Evolutionary conservation across 2,888 invertebrate species (phyloP).

Genomic region (Hedychridium roseum): DNA sequence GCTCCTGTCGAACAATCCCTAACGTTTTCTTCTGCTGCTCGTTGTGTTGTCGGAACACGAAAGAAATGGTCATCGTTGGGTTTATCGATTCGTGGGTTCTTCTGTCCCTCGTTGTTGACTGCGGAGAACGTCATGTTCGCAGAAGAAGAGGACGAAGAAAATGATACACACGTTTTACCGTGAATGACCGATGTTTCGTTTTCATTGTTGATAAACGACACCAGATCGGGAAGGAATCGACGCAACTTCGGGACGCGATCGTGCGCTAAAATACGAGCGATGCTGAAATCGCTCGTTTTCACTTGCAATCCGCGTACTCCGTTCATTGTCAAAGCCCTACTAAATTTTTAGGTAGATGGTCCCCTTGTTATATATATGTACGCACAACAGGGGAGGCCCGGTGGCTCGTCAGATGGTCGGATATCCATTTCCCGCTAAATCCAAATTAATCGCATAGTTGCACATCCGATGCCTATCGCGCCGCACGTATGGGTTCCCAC

Average conservation of each 20-base stretch:
- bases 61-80: too few species aligned
- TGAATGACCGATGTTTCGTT: background rate
- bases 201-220: too few species aligned
- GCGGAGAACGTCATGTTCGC: too few species aligned
- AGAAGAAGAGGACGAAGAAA: background rate
- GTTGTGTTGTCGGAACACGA: too few species aligned
- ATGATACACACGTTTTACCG: background rate
- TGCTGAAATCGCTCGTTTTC: conserved; percentile 52
- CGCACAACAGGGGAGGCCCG: background rate
- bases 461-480: conserved; percentile 57
- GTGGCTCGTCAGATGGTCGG: too few species aligned
- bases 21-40: background rate
- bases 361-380: conserved; percentile 35
- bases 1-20: too few species aligned
- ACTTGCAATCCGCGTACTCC: conserved; percentile 31
- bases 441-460: conserved; percentile 62
- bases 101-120: too few species aligned
- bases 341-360: conserved; percentile 32
- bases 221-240: too few species aligned
- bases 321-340: conserved; percentile 48
- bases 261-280: conserved; percentile 48
- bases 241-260: conserved; percentile 18
- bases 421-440: conserved; percentile 46
- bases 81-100: too few species aligned
- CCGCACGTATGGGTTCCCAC: conserved; percentile 29